Evolutionary conservation across 2,888 invertebrate species (phyloP).

Genomic region (Emmelina monodactyla): DNA sequence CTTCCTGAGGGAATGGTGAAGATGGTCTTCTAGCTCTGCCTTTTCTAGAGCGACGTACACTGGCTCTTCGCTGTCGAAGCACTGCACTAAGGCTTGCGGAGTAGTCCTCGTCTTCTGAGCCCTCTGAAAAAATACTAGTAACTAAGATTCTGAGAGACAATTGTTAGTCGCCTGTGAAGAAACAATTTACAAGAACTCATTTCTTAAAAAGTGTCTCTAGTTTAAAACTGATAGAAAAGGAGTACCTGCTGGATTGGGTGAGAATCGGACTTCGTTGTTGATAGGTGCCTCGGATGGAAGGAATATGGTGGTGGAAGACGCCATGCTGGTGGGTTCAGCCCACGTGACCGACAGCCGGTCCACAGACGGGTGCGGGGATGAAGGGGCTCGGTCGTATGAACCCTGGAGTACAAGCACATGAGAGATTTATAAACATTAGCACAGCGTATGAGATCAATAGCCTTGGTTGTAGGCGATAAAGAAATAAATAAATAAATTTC

Average conservation of each 20-base stretch:
- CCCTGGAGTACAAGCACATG: too few species aligned
- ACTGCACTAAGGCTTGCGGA: slow-evolving; percentile 87
- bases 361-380: slow-evolving; percentile 74
- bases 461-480: too few species aligned
- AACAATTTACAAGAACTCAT: too few species aligned
- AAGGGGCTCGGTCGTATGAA: slow-evolving; percentile 59
- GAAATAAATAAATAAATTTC: too few species aligned
- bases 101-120: slow-evolving; percentile 83
- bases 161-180: too few species aligned
- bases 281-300: slow-evolving; percentile 43
- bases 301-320: slow-evolving; percentile 52
- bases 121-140: too few species aligned
- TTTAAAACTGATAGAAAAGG: slow-evolving; percentile 1
- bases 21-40: slow-evolving; percentile 69
- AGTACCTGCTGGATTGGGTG: slow-evolving; percentile 26
- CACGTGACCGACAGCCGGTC: slow-evolving; percentile 78
- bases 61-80: slow-evolving; percentile 77
- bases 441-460: too few species aligned
- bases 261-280: slow-evolving; percentile 54
- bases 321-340: slow-evolving; percentile 65
- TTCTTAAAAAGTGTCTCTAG: too few species aligned
- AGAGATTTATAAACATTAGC: too few species aligned
- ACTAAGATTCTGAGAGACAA: too few species aligned
- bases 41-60: slow-evolving; percentile 73
- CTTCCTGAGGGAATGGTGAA: slow-evolving; percentile 59